Percentiles rank a stretch among this genome's conserved stretches.
Conservation (phyloP, 1,140 invertebrate species). For the Oscheius sp. region DNA sequence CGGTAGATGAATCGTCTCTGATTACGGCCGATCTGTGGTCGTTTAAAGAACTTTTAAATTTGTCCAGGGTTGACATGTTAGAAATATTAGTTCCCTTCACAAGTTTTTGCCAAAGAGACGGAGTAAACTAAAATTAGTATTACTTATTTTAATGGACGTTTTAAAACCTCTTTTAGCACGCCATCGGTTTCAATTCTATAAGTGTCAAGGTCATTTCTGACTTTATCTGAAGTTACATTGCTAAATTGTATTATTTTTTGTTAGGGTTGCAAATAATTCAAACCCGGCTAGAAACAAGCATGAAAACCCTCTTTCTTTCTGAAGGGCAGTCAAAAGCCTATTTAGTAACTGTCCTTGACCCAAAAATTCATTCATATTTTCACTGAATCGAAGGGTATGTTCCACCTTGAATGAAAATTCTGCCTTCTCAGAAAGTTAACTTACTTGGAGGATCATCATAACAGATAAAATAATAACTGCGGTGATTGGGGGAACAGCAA, state of each 20-base stretch:
- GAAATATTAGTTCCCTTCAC: background rate
- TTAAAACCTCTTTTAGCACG: background rate
- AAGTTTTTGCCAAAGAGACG: background rate
- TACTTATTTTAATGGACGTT: no score
- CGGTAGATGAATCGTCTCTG: background rate
- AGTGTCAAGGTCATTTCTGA: no score
- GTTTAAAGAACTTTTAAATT: background rate
- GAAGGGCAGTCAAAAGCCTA: background rate
- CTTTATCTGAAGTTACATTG: no score
- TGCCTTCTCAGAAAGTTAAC: background rate
- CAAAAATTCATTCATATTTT: background rate
- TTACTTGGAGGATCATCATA: background rate
- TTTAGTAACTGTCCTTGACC: background rate
- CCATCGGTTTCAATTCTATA: background rate
- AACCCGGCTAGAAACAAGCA: background rate
- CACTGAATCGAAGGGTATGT: background rate
- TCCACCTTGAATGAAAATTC: background rate
- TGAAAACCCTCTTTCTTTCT: background rate
- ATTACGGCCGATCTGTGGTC: background rate
- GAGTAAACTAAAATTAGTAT: background rate
- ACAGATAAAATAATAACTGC: background rate
- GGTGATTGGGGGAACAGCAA: background rate
- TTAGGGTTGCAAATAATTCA: background rate
- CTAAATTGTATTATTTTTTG: background rate
- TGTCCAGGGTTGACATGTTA: background rate